These are phyloP conservation scores for Pentamera pediparva DNA, from an alignment of 53 echinoderm and acorn worm species.

Conservation along the genomic window DNA sequence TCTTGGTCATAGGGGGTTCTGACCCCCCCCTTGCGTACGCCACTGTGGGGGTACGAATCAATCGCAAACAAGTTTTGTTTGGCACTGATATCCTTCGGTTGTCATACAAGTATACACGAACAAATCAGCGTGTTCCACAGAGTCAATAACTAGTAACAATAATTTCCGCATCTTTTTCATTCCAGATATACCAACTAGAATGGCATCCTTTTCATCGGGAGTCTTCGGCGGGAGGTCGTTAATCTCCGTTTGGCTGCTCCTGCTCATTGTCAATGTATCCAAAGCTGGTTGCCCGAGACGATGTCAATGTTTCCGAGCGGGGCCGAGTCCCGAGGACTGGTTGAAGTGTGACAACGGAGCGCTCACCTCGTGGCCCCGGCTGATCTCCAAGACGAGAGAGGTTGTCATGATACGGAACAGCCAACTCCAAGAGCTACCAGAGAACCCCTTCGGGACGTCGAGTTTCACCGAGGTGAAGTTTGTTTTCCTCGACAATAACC, in stretches of 20 bases:
- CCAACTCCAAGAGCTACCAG: neutral
- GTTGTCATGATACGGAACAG: neutral
- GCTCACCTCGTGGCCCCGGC: neutral
- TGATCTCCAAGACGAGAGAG: conserved; percentile 1
- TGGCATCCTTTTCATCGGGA: neutral
- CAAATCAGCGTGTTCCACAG: no score
- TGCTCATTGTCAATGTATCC: neutral
- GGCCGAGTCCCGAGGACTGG: neutral
- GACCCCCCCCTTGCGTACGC: no score
- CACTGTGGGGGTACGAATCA: no score
- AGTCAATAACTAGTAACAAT: no score
- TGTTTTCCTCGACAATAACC: conserved; percentile 4
- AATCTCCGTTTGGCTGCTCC: neutral
- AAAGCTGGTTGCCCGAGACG: neutral
- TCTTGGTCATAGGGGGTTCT: no score
- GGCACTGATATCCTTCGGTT: neutral
- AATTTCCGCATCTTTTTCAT: neutral
- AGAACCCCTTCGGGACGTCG: conserved; percentile 1
- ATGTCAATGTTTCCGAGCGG: conserved; percentile 3
- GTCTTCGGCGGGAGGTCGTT: neutral
- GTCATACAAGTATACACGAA: no score
- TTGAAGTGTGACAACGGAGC: neutral
- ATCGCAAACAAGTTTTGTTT: no score
- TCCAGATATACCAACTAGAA: neutral
- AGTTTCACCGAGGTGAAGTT: neutral